These are phyloP conservation scores for Cyclura pinguis DNA, from an alignment of 2,797 vertebrate genomes.

Conservation along the genomic window DNA sequence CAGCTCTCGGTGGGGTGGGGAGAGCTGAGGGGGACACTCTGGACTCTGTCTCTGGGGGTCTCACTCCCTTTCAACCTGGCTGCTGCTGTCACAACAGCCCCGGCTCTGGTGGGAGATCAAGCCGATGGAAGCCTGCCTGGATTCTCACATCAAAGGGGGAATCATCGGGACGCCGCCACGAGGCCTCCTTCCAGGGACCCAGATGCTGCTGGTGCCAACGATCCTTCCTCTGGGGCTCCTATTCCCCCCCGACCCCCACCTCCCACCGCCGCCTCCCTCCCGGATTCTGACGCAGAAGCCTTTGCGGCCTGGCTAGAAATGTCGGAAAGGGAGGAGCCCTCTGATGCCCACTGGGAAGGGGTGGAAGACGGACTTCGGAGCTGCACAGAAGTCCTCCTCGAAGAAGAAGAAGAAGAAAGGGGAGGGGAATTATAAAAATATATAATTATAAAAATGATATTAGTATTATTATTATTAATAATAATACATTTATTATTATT, in stretches of 20 bases:
- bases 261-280: neutral
- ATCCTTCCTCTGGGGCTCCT: conserved; percentile 6
- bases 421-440: too few species aligned
- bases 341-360: too few species aligned
- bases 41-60: rapidly evolving
- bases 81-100: rapidly evolving
- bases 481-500: too few species aligned
- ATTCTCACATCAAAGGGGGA: neutral
- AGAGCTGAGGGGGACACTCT: rapidly evolving
- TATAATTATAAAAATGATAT: too few species aligned
- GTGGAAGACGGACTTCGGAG: neutral
- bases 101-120: rapidly evolving
- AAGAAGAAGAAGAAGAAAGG: neutral
- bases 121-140: neutral
- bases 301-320: neutral
- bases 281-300: neutral
- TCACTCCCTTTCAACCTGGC: neutral
- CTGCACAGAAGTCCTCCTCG: neutral
- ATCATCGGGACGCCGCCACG: neutral
- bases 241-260: rapidly evolving
- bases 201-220: neutral
- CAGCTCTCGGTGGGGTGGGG: neutral
- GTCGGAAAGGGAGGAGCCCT: too few species aligned
- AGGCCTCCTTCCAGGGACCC: conserved; percentile 3
- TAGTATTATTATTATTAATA: too few species aligned